Conservation (phyloP, 2,113 vertebrate genomes). For the Eclectus roratus region DNA sequence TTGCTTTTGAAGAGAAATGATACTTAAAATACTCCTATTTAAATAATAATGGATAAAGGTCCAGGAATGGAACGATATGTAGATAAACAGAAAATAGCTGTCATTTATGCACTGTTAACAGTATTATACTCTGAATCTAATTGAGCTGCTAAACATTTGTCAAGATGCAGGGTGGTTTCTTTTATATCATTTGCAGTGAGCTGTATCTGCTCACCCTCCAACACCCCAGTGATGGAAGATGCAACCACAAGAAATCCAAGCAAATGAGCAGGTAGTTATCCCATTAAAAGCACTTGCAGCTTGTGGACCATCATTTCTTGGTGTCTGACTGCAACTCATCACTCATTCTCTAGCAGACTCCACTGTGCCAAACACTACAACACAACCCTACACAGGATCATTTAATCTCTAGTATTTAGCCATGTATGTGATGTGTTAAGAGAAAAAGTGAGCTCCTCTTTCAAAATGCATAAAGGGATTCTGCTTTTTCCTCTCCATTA, state of each 20-base stretch:
- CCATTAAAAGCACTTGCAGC: slow-evolving; percentile 33
- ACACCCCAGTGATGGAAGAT: neutral
- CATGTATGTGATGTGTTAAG: neutral
- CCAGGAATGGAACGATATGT: slow-evolving; percentile 1
- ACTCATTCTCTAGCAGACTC: neutral
- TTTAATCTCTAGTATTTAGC: neutral
- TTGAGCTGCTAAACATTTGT: slow-evolving; percentile 45
- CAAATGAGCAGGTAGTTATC: neutral
- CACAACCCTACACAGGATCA: neutral
- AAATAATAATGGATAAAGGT: slow-evolving; percentile 19
- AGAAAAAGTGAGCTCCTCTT: neutral
- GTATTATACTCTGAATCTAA: slow-evolving; percentile 27
- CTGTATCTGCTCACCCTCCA: neutral
- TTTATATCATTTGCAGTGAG: neutral
- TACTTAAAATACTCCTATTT: slow-evolving; percentile 14
- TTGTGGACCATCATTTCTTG: slow-evolving; percentile 8
- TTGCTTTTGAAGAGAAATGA: neutral
- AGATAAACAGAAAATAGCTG: slow-evolving; percentile 51
- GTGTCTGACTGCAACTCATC: slow-evolving; percentile 25
- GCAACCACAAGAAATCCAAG: neutral
- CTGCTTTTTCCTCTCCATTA: neutral
- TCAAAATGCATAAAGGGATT: neutral
- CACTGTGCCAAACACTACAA: neutral
- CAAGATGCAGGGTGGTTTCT: neutral
- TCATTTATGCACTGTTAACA: slow-evolving; percentile 40